Percentiles rank a stretch among this genome's conserved stretches.
Evolutionary conservation across 35 echinoderm and acorn worm genomes (phyloP).

Genomic region (Holothuria glaberrima): DNA sequence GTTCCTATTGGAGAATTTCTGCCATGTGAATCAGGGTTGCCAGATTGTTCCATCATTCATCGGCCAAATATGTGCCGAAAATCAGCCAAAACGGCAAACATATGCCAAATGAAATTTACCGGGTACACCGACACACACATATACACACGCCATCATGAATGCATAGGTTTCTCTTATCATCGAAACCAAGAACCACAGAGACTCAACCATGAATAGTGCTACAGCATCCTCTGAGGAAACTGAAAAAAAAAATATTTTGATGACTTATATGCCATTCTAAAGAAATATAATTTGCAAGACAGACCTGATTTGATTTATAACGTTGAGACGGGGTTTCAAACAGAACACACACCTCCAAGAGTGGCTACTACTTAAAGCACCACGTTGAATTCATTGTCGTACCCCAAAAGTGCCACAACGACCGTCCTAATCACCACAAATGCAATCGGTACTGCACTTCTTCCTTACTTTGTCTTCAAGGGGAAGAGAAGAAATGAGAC

Average conservation of each 20-base stretch:
- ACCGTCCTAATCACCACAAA: constrained; percentile 47
- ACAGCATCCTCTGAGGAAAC: background rate
- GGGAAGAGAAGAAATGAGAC: constrained; percentile 26
- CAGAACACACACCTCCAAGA: background rate
- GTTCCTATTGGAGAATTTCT: too few relatives aligned
- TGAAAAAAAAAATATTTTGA: background rate
- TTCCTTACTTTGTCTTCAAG: constrained; percentile 52
- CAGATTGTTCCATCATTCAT: too few relatives aligned
- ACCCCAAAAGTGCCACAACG: background rate
- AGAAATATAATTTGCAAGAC: background rate
- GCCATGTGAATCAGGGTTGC: too few relatives aligned
- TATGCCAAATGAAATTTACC: too few relatives aligned
- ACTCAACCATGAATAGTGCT: background rate
- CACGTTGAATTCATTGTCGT: background rate
- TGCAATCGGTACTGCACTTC: constrained; percentile 29
- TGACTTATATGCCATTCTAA: background rate
- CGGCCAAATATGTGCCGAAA: too few relatives aligned
- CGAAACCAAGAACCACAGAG: too few relatives aligned
- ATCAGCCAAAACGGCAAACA: too few relatives aligned
- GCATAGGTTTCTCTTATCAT: too few relatives aligned
- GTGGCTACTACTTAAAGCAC: background rate
- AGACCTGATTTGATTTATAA: background rate
- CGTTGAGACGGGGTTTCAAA: background rate
- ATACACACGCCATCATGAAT: too few relatives aligned
- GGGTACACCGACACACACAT: too few relatives aligned